These are phyloP conservation scores for Aurelia sp. DNA, from an alignment of 30 jellyfish, hydroid and myxozoan genomes.

Conservation along the genomic window DNA sequence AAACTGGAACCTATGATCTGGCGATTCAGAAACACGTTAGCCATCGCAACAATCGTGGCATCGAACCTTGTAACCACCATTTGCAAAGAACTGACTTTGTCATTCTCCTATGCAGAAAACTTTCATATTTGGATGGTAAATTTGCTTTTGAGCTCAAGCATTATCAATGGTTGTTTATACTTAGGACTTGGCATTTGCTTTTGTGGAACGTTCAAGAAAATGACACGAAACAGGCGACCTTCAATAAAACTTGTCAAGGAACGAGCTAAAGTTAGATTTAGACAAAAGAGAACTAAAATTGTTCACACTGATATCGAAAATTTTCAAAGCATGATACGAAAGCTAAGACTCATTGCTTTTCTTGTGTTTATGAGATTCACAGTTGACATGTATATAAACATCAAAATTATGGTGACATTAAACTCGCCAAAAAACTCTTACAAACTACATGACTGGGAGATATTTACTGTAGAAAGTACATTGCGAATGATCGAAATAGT, in stretches of 20 bases:
- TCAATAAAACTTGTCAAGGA: constrained; percentile 47
- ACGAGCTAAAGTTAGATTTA: constrained; percentile 2
- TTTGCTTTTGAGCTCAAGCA: constrained; percentile 20
- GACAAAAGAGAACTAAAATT: constrained; percentile 4
- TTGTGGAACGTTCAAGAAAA: constrained; percentile 51
- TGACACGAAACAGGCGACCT: constrained; percentile 56
- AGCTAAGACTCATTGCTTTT: constrained; percentile 32
- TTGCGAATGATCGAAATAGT: constrained; percentile 23
- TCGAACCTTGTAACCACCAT: constrained; percentile 9
- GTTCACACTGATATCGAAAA: constrained; percentile 52
- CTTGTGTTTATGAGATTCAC: constrained; percentile 35
- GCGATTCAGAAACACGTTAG: constrained; percentile 44
- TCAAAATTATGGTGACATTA: constrained; percentile 18
- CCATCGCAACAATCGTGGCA: constrained; percentile 1
- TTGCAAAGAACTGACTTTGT: constrained; percentile 31
- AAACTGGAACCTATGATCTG: constrained; percentile 46
- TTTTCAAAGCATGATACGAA: constrained; percentile 51
- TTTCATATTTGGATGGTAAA: constrained; percentile 15
- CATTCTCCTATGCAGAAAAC: not conserved
- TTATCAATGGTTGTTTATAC: constrained; percentile 16
- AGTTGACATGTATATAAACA: constrained; percentile 14
- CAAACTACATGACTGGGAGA: constrained; percentile 25
- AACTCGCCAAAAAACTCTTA: not conserved
- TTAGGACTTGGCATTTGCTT: constrained; percentile 32
- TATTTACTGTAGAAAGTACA: constrained; percentile 18